A percentile compares a stretch with the other conserved stretches of the same genome.
Evolutionary conservation across 2,797 vertebrate species (phyloP).

Genomic region (Gallinago nigripennis): DNA sequence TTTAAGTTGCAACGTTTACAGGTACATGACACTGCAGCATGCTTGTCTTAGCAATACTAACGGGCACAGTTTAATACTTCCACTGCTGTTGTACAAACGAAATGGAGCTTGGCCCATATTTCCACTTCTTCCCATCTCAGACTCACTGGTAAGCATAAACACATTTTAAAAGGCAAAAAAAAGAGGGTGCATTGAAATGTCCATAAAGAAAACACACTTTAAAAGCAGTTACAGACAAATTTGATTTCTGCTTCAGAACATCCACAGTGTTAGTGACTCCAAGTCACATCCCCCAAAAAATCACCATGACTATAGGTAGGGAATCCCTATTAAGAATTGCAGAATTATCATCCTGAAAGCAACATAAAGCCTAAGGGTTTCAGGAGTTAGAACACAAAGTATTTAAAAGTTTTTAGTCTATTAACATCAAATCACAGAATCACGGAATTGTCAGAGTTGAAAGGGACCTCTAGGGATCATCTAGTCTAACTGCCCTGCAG

Average conservation of each 20-base stretch:
- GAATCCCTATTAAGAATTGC: neutral
- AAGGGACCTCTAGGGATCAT: too few species aligned
- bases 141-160: neutral
- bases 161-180: neutral
- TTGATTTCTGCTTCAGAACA: neutral
- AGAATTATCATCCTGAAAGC: neutral
- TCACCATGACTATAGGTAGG: fast-evolving
- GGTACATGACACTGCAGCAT: neutral
- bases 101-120: neutral
- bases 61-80: neutral
- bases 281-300: neutral
- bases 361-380: neutral
- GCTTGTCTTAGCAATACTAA: neutral
- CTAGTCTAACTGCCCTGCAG: too few species aligned
- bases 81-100: neutral
- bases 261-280: neutral
- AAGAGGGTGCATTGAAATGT: neutral
- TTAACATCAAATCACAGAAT: neutral
- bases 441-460: too few species aligned
- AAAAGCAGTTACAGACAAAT: neutral
- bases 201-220: neutral
- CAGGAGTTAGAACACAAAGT: neutral
- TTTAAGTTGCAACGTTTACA: neutral
- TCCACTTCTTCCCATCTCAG: neutral
- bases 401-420: neutral